Base-by-base conservation (phyloP, 2,888 invertebrate genomes). In the Hemicrepidius hirtus region DNA sequence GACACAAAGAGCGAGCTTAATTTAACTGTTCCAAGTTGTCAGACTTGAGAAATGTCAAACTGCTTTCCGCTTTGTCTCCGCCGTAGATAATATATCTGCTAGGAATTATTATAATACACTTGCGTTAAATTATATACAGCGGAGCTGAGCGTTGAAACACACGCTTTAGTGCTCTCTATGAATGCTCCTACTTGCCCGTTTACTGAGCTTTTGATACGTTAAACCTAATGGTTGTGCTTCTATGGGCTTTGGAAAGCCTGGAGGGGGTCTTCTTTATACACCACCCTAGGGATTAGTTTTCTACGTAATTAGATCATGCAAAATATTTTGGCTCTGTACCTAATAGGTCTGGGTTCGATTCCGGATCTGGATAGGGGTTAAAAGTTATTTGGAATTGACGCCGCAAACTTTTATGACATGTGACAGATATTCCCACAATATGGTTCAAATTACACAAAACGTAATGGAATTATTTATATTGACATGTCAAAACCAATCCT, bases 31-130 rank as follows among this genome's bases (percentile, higher is more conserved):
- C 67, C 18, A 66, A 66, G 62, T 66, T 66, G 66, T 62, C 59
- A 66, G 66, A 67, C 66, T 67, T 68, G 62, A 67, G 65, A 55
- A 71, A 71, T 62, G 71, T 62, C 71, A 71, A 71, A 60, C 71
- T 71, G 57, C 64, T 65, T 70, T 64, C 35, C 40, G 66, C 71
- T 71, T 71, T 71, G 66, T 66, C 67, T 71, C 49, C 41, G 24
- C 59, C 66, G 50, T 46, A 44, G 68, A 59, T 66, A 55, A 64
- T 69, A 63, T 55, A 69, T 70, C 64, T 65, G 49, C 57, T 18
- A 28, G 37, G 66, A 66, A 71, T 71, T 71, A 71, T 71, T 57
- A 71, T 66, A 65, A 55, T 57, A 57, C 67, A 41, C 44, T 57
- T 24, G 46, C 49, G 60, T 60, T 53, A 60, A 68, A 68, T 68